These are phyloP conservation scores for Cryptus viduatorius DNA, from an alignment of 2,888 invertebrate species.

Conservation along the genomic window DNA sequence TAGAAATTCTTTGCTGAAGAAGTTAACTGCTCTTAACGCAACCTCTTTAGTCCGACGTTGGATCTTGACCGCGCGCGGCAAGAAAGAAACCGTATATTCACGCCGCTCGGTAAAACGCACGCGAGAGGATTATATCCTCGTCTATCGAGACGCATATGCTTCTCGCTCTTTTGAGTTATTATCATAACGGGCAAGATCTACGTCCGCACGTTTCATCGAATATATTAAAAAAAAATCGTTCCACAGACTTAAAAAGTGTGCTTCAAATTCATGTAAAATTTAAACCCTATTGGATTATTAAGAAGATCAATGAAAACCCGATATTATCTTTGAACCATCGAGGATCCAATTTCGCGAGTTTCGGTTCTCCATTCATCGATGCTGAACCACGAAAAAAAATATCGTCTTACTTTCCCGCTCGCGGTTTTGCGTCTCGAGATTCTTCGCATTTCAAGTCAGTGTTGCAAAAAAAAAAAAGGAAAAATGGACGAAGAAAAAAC, in stretches of 20 bases:
- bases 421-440: constrained; percentile 20
- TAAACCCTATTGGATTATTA: neutral
- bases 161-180: constrained; percentile 4
- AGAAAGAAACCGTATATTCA: constrained; percentile 36
- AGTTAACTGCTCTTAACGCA: constrained; percentile 55
- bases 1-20: constrained; percentile 49
- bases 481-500: neutral
- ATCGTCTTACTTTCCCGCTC: constrained; percentile 14
- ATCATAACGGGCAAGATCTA: constrained; percentile 10
- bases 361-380: neutral
- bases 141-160: neutral
- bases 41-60: constrained; percentile 21
- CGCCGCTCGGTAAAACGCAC: constrained; percentile 22
- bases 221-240: neutral
- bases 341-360: constrained; percentile 17
- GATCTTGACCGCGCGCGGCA: neutral
- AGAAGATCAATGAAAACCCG: constrained; percentile 26
- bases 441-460: neutral
- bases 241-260: neutral
- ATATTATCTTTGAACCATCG: neutral
- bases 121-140: constrained; percentile 10
- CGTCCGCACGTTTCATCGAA: constrained; percentile 5
- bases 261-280: neutral
- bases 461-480: neutral
- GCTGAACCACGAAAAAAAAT: constrained; percentile 18